A percentile compares a stretch with the other conserved stretches of the same genome.
Evolutionary conservation across 2,888 invertebrate species (phyloP).

Genomic region (Fabriciana adippe): DNA sequence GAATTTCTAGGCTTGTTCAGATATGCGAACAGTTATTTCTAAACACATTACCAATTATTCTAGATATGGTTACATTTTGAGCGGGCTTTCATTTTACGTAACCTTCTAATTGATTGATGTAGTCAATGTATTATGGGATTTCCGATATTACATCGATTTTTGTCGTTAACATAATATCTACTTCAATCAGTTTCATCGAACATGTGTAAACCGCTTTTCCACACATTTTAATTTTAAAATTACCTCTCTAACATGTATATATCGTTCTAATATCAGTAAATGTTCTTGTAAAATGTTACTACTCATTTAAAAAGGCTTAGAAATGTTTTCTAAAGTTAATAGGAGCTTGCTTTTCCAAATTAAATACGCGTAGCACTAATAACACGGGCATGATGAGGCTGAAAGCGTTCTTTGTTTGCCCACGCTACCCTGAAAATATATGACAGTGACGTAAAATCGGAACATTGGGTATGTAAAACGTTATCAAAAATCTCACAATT

Average conservation of each 20-base stretch:
- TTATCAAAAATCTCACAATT: conserved; percentile 3
- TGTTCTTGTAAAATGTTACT: neutral
- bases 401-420: conserved; percentile 12
- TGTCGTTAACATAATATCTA: neutral
- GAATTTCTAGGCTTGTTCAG: conserved; percentile 50
- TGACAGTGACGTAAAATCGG: neutral
- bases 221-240: neutral
- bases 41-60: conserved; percentile 34
- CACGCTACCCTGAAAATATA: neutral
- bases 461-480: conserved; percentile 1
- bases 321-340: neutral
- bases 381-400: conserved; percentile 13
- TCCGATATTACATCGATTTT: neutral
- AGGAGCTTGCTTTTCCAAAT: neutral
- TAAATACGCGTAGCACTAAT: neutral
- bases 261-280: neutral
- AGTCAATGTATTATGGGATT: neutral
- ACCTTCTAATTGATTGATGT: conserved; percentile 10
- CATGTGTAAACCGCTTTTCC: no score
- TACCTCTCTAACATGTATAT: neutral
- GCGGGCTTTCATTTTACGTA: conserved; percentile 15
- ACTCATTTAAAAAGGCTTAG: neutral
- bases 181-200: no score
- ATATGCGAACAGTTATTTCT: conserved; percentile 40
- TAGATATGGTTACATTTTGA: conserved; percentile 21